A percentile compares a stretch with the other conserved stretches of the same genome.
Conservation (phyloP, 2,113 vertebrate species). For the Prunella fulvescens region DNA sequence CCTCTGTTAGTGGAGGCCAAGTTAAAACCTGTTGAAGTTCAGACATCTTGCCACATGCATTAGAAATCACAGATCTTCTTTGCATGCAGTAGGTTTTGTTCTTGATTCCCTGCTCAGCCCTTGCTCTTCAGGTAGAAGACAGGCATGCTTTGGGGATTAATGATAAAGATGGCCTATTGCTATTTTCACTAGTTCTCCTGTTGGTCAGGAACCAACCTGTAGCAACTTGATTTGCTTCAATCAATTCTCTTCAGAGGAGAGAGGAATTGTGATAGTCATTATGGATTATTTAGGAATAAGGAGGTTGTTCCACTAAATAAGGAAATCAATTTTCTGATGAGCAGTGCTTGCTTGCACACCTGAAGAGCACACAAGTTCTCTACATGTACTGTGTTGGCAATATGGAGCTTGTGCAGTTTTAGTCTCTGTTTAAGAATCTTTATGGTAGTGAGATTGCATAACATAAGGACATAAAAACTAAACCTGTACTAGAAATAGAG, state of each 20-base stretch:
- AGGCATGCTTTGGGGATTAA: neutral
- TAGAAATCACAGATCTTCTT: neutral
- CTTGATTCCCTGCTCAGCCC: neutral
- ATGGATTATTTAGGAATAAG: neutral
- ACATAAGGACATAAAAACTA: neutral
- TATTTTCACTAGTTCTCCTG: neutral
- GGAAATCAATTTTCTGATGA: neutral
- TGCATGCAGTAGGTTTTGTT: neutral
- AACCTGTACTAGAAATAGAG: neutral
- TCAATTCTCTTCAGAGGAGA: neutral
- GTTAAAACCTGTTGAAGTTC: neutral
- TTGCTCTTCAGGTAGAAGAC: neutral
- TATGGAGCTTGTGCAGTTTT: neutral
- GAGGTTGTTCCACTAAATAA: neutral
- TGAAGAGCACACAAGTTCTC: neutral
- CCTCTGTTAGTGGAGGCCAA: neutral
- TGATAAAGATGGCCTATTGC: neutral
- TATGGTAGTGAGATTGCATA: neutral
- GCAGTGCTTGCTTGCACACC: neutral
- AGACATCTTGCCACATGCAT: neutral
- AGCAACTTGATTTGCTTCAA: neutral
- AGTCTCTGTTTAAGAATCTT: neutral
- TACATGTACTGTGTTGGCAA: neutral
- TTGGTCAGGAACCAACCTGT: neutral
- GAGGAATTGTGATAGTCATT: neutral